Base-by-base conservation (phyloP, 2,797 vertebrate species). In the Micropoecilia bifurca region DNA sequence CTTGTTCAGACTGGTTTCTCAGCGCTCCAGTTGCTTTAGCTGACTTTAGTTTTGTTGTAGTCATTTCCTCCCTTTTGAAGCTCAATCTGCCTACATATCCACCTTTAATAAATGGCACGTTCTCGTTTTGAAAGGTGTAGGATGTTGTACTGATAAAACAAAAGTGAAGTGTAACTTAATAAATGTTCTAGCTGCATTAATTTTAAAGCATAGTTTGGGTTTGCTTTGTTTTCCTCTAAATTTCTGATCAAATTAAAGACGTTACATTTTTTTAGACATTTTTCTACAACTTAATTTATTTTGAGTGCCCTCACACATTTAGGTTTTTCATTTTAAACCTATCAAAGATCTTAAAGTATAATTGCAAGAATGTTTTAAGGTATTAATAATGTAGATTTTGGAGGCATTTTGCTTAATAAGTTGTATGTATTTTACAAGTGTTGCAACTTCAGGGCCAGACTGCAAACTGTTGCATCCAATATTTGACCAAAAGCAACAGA, bases 391-490 rank as follows among this genome's bases (percentile, higher is more conserved):
- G 41, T 10, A 33, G 28, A 25, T 5, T 7, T 7, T 48, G 20
- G 3, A 68, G 36, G 63, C 4, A 41, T 68, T 48, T 47, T 50
- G 28, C 48, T 47, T 22, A 33, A 72, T 48, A 48, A 2, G 10
- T 39, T 66, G 7, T 12, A 16, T 20, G 18, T 22, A 22, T 22
- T 33, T 33, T 2, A 39, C 39, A 74, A 53, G 48, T 59, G 33
- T 73, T 71, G 33, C 4, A 3, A 7, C 36, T 43, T 25, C 25
- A 73, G 12, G 6, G 28, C 1, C 4, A 59, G 28, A 74, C 63
- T 20, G 63, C 84, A 75, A 45, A 46, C 76, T 74, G 33, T 68
- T 75, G 2, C 30, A 75, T 14, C 22, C 2, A 33, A 45, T 59
- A 55, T 73, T 33, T 39, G 20, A n/a, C 77, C 18, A 1, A 75